These are phyloP conservation scores for Discoglossus pictus DNA, from an alignment of 2,797 vertebrate genomes.

Conservation along the genomic window DNA sequence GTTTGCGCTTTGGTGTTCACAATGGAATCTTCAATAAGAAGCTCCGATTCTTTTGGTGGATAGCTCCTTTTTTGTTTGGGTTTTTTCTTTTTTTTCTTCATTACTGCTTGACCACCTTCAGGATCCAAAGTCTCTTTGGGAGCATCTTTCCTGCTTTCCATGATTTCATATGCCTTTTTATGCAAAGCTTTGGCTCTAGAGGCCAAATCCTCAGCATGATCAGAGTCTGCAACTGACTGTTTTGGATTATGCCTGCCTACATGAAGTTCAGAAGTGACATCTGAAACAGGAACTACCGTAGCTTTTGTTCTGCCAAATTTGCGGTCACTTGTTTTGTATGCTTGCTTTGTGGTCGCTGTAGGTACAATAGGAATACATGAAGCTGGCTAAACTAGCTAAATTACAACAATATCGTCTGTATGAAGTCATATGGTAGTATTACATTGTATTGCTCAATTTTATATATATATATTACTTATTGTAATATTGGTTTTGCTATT, in stretches of 20 bases:
- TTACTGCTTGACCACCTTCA: conserved; percentile 54
- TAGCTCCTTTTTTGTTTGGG: conserved; percentile 63
- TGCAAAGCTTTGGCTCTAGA: conserved; percentile 50
- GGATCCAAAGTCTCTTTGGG: conserved; percentile 60
- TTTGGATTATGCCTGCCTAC: conserved; percentile 58
- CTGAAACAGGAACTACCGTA: conserved; percentile 50
- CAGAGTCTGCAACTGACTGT: conserved; percentile 49
- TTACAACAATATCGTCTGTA: too few species aligned
- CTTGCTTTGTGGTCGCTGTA: conserved; percentile 61
- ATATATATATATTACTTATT: too few species aligned
- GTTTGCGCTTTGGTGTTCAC: conserved; percentile 11
- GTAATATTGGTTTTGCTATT: too few species aligned
- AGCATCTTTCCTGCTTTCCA: conserved; percentile 51
- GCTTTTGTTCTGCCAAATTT: conserved; percentile 60
- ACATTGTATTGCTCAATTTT: too few species aligned
- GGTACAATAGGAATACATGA: conserved; percentile 73
- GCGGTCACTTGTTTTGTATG: conserved; percentile 60
- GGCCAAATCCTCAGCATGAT: conserved; percentile 49
- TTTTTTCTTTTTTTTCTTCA: conserved; percentile 76
- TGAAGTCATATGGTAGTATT: too few species aligned
- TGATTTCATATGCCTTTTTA: conserved; percentile 47
- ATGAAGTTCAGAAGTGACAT: conserved; percentile 54
- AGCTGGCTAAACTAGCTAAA: conserved; percentile 67
- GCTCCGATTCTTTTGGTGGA: conserved; percentile 51
- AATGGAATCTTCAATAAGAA: conserved; percentile 22